A percentile compares a stretch with the other conserved stretches of the same genome.
Evolutionary conservation across 2,888 invertebrate species (phyloP).

Genomic region (Phytoseiulus persimilis): DNA sequence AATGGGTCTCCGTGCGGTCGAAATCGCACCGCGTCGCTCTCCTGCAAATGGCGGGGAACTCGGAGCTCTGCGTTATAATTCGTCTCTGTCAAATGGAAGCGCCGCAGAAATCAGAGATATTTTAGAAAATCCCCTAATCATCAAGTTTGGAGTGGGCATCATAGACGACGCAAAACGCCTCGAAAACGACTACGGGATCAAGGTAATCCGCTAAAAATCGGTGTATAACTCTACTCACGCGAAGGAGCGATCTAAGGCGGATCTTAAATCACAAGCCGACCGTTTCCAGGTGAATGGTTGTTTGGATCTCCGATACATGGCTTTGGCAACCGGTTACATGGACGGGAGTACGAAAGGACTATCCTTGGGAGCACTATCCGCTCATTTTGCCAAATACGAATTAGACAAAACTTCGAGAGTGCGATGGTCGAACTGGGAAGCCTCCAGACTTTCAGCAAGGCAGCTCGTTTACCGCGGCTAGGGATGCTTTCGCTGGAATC

Average conservation of each 20-base stretch:
- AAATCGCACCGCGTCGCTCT: slow-evolving; percentile 60
- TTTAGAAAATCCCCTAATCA: slow-evolving; percentile 58
- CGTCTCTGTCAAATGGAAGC: slow-evolving; percentile 57
- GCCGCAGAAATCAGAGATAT: slow-evolving; percentile 53
- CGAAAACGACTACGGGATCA: slow-evolving; percentile 59
- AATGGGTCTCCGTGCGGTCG: slow-evolving; percentile 62
- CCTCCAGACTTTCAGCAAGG: background rate
- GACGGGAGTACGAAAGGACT: background rate
- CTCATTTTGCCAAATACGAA: background rate
- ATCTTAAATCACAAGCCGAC: no score
- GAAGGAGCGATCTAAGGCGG: background rate
- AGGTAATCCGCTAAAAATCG: slow-evolving; percentile 43
- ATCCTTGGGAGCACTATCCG: background rate
- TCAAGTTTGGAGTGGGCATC: slow-evolving; percentile 69
- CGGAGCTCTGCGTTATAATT: slow-evolving; percentile 64
- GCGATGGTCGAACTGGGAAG: slow-evolving; percentile 30
- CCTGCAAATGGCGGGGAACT: slow-evolving; percentile 63
- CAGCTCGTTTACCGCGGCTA: slow-evolving; percentile 13
- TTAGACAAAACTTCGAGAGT: background rate
- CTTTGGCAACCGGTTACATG: slow-evolving; percentile 49
- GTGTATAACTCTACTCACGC: background rate
- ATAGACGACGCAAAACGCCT: slow-evolving; percentile 63
- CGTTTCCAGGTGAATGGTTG: slow-evolving; percentile 53
- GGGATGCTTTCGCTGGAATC: slow-evolving; percentile 7
- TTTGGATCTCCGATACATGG: slow-evolving; percentile 63